Evolutionary conservation across 1,140 invertebrate species (phyloP), one percentile per base, ranked within the genome.

Genomic region (Megalonaias nervosa): DNA sequence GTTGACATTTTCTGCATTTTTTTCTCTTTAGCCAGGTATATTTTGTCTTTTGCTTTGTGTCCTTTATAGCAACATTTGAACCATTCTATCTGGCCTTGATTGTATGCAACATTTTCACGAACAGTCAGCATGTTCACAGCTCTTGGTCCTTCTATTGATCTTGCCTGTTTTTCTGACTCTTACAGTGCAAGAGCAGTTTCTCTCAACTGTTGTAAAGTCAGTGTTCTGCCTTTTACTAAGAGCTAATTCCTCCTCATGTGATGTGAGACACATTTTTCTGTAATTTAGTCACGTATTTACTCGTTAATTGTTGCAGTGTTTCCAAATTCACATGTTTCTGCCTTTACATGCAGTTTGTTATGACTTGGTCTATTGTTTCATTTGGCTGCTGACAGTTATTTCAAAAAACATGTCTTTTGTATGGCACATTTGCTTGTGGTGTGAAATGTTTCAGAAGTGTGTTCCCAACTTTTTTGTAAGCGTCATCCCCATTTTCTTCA

Each of bases 251-350:
- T 80, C 23, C 74, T 57, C 59, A 77, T 38, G 14, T 16, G 38
- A 2, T 21, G 60, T 48, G 68, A 80, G 5, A 6, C 14, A 57
- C 77, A 73, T 55, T 74, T 75, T 21, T 74, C 77, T 15, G 77
- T 77, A 13, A 75, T 67, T n/a, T 82, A 67, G n/a, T 74, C 74
- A 12, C 81, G 1, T 23, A 82, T 81, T 55, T 61, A 19, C 17
- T 74, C 71, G 14, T 71, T 2, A 1, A 26, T 26, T 26, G 1
- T 19, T 38, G 19, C 23, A 14, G 5, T 17, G n/a, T 69, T 67
- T 17, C n/a, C 38, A 65, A 81, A 83, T 55, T 76, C 66, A 79
- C 80, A 81, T 17, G 26, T 48, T 38, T 64, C 57, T 1, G 71
- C 58, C 64, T 64, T 74, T 11, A 74, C 64, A 64, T 59, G 48